A percentile compares a stretch with the other conserved stretches of the same genome.
phyloP scores from a whole-genome alignment of 1,140 invertebrate species.

The Papilio xuthus region DNA sequence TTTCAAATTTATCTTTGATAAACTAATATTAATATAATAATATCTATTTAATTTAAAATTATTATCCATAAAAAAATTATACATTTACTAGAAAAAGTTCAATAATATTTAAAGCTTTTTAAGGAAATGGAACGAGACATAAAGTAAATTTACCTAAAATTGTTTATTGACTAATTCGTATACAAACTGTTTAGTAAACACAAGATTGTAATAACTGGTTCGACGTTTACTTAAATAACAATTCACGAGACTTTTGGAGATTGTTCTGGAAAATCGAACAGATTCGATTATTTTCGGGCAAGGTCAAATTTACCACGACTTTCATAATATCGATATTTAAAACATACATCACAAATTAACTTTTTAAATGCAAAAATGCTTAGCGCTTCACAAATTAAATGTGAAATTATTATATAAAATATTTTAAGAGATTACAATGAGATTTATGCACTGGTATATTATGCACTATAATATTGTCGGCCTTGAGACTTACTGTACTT shows the following conservation, averaged over 20 bases:
- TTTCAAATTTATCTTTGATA: too few relatives aligned
- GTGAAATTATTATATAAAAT: background rate
- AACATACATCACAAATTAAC: background rate
- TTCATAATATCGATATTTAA: background rate
- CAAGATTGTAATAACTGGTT: background rate
- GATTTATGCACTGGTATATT: background rate
- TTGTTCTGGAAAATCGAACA: constrained; percentile 1
- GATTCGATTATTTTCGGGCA: constrained; percentile 16
- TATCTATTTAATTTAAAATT: too few relatives aligned
- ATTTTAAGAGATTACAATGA: background rate
- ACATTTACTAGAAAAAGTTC: background rate
- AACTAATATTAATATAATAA: too few relatives aligned
- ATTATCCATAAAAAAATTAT: too few relatives aligned
- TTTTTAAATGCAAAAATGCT: background rate
- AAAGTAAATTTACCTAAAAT: background rate
- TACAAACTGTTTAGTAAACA: background rate
- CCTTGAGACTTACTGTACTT: constrained; percentile 18
- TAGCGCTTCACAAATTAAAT: background rate
- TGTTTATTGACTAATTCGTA: background rate
- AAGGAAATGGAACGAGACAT: background rate
- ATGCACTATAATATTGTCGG: background rate
- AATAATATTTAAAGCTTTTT: background rate
- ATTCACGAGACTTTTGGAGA: background rate
- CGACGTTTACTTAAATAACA: background rate
- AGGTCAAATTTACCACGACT: background rate